A percentile compares a stretch with the other conserved stretches of the same genome.
Conservation (phyloP, 2,888 invertebrate species). For the Tipula confusa region DNA sequence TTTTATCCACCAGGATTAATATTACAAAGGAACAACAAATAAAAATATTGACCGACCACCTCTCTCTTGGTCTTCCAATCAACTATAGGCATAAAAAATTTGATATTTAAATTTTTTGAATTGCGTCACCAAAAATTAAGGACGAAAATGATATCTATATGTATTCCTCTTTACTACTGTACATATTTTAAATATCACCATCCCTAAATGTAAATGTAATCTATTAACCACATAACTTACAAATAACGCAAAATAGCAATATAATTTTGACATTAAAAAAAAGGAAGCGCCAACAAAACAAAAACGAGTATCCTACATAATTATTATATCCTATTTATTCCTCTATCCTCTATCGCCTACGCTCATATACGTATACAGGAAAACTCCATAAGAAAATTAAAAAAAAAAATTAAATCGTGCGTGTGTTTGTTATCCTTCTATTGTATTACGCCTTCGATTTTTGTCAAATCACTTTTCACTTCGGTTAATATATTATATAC, state of each 20-base stretch:
- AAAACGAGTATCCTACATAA: background rate
- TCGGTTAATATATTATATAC: background rate
- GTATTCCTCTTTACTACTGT: background rate
- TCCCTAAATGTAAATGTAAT: background rate
- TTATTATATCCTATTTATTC: background rate
- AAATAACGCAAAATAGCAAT: slow-evolving; percentile 12
- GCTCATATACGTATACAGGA: background rate
- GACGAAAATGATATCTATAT: background rate
- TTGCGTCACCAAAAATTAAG: background rate
- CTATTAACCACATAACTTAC: slow-evolving; percentile 20
- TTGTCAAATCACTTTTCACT: background rate
- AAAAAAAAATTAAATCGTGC: background rate
- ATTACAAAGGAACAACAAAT: background rate
- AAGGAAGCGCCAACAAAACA: background rate
- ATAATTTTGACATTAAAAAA: background rate
- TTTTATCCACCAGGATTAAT: background rate
- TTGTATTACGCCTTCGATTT: background rate
- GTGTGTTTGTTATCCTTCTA: background rate
- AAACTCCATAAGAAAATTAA: background rate
- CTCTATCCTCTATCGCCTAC: background rate
- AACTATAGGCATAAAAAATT: background rate
- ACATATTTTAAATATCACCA: background rate
- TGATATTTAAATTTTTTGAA: background rate
- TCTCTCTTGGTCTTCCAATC: background rate
- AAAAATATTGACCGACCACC: background rate